Evolutionary conservation across 2,797 vertebrate genomes (phyloP).

Genomic region (Dicrostonyx torquatus): DNA sequence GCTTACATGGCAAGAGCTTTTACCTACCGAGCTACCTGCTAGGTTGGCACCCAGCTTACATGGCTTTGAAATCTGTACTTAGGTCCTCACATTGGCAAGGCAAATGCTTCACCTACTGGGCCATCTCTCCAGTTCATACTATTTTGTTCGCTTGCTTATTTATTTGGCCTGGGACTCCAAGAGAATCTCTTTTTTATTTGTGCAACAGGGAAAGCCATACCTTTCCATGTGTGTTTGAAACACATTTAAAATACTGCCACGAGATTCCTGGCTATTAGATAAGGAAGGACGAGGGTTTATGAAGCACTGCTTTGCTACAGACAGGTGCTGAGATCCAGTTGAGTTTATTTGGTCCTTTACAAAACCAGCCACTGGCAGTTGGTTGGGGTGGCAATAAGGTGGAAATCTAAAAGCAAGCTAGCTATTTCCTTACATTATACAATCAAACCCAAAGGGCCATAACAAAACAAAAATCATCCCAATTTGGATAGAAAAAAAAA

Average conservation of each 20-base stretch:
- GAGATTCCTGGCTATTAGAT: background rate
- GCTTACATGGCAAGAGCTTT: background rate
- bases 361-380: background rate
- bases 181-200: background rate
- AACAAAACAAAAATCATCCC: background rate
- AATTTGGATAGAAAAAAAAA: constrained; percentile 28
- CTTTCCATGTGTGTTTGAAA: background rate
- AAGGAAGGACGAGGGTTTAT: background rate
- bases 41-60: background rate
- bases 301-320: background rate
- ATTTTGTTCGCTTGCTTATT: too few relatives aligned
- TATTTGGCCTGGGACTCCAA: background rate
- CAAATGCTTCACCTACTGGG: background rate
- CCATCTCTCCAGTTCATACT: background rate
- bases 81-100: background rate
- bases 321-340: background rate
- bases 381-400: background rate
- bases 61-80: background rate
- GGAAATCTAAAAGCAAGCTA: background rate
- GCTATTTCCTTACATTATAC: constrained; percentile 40
- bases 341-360: background rate
- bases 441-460: background rate
- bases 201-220: background rate
- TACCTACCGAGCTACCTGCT: background rate
- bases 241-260: background rate